Evolutionary conservation across 2,888 invertebrate species (phyloP), one percentile per base, ranked within the genome.

Genomic region (Acheta domesticus): DNA sequence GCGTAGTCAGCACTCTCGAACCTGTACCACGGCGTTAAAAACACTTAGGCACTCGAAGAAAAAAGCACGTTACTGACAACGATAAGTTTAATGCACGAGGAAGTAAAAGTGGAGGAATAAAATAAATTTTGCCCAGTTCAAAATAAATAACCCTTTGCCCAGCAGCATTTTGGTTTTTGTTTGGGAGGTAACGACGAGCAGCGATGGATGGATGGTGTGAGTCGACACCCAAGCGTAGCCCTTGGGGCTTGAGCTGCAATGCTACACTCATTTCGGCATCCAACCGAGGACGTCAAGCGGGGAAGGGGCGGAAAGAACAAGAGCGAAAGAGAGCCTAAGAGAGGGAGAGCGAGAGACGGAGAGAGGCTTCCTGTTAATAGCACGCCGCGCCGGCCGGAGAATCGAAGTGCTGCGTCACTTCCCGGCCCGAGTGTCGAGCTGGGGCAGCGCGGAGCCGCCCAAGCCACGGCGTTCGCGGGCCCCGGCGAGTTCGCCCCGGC

Each of bases 1-100:
- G 62, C 14, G 62, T 62, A 62, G 62, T 62, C 62, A 62, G 62
- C 62, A 62, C 62, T 62, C 62, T 62, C 62, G 16, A 62, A n/a
- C 36, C 14, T 62, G 62, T 14, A 62, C 62, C 16, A n/a, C 14
- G 62, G 62, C 14, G 62, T 62, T 62, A 62, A 62, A 62, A 62
- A 62, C 62, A n/a, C n/a, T 62, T 62, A 62, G n/a, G 62, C n/a
- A 62, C 62, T 62, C 62, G 62, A 14, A 62, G 16, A 62, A 62
- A 62, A 62, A 62, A 62, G 16, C 62, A 19, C 62, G 16, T 14
- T n/a, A n/a, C 62, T 62, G 62, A 62, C 16, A 62, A 62, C 12
- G 62, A 62, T n/a, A 62, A 62, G n/a, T 62, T 62, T 12, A 62
- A 62, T 62, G n/a, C 62, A n/a, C 62, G 62, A 19, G 62, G 62